phyloP scores from a whole-genome alignment of 2,888 invertebrate genomes.

The Apodemia hepburni region DNA sequence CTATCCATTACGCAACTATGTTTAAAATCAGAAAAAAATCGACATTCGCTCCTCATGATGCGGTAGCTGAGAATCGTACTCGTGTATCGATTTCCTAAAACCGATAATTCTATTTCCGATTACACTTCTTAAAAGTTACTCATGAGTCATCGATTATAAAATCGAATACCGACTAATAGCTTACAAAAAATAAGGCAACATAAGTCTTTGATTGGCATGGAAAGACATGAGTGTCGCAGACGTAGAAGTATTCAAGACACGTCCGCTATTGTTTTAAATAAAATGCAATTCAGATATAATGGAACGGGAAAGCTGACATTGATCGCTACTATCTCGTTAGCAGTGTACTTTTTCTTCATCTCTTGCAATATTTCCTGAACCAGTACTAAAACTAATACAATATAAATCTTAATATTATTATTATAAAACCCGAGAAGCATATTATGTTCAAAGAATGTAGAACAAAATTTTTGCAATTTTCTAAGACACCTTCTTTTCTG shows the following conservation, averaged over 20 bases:
- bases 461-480: no score
- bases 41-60: no score
- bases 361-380: background rate
- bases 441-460: no score
- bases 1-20: no score
- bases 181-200: conserved; percentile 26
- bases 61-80: no score
- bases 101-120: background rate
- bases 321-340: conserved; percentile 47
- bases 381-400: background rate
- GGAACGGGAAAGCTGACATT: conserved; percentile 44
- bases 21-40: no score
- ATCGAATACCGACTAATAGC: conserved; percentile 17
- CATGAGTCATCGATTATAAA: conserved; percentile 18
- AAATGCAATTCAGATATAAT: conserved; percentile 38
- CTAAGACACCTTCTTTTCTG: no score
- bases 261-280: conserved; percentile 63
- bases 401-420: background rate
- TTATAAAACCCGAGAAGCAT: no score
- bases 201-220: conserved; percentile 44
- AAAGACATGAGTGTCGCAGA: conserved; percentile 42
- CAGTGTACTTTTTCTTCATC: conserved; percentile 27
- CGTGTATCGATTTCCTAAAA: no score
- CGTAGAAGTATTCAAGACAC: conserved; percentile 49
- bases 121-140: conserved; percentile 5